phyloP scores from a whole-genome alignment of 2,888 invertebrate species.

The Parochlus steinenii region DNA sequence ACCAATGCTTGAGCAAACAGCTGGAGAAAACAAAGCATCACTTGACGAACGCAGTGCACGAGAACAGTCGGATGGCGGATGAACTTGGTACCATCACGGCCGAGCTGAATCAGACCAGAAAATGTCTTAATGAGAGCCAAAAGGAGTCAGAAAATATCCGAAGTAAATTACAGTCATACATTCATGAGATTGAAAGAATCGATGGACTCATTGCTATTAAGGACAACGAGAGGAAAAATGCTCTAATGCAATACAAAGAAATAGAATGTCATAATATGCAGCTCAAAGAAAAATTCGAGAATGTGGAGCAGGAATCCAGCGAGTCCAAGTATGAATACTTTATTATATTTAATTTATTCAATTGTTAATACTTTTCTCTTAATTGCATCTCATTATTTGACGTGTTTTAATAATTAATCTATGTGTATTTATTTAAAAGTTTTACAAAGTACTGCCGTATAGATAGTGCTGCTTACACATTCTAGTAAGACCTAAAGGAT shows the following conservation, averaged over 20 bases:
- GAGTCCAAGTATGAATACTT: too few species aligned
- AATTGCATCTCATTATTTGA: too few species aligned
- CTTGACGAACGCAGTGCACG: conserved; percentile 9
- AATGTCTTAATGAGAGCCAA: conserved; percentile 9
- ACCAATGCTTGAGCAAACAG: conserved; percentile 8
- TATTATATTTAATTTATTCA: too few species aligned
- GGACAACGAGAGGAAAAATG: conserved; percentile 6
- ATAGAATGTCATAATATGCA: conserved; percentile 8
- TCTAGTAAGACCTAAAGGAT: too few species aligned
- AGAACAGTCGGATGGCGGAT: conserved; percentile 10
- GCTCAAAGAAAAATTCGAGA: conserved; percentile 3
- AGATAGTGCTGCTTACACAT: too few species aligned
- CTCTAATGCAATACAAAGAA: conserved; percentile 6
- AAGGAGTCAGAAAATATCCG: conserved; percentile 7
- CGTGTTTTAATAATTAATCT: too few species aligned
- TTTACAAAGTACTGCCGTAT: too few species aligned
- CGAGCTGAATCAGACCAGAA: conserved; percentile 6
- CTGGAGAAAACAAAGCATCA: conserved; percentile 10
- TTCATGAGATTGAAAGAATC: conserved; percentile 9
- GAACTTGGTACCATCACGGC: conserved; percentile 9
- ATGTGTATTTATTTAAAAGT: too few species aligned
- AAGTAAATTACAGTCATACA: conserved; percentile 9
- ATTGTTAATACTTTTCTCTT: too few species aligned
- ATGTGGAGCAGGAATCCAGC: conserved; percentile 5
- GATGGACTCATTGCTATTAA: conserved; percentile 5